Evolutionary conservation across 2,888 invertebrate species (phyloP).

Genomic region (Megalurothrips usitatus): DNA sequence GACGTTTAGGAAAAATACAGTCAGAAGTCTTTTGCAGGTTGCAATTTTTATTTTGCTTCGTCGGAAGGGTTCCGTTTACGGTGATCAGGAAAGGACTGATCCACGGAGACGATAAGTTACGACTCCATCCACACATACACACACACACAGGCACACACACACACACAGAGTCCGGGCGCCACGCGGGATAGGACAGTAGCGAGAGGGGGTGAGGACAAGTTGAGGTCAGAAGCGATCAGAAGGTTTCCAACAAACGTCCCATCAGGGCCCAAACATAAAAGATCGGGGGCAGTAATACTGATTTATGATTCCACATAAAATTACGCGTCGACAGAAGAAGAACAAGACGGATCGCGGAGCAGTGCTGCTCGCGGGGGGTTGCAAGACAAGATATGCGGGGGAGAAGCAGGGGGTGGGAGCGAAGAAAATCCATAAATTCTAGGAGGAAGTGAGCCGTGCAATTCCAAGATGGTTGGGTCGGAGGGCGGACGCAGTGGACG

Average conservation of each 20-base stretch:
- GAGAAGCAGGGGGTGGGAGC: neutral
- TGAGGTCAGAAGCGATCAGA: constrained; percentile 19
- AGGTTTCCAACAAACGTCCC: constrained; percentile 22
- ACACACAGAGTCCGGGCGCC: neutral
- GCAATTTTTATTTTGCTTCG: neutral
- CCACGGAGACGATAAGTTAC: too few species aligned
- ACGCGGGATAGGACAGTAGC: neutral
- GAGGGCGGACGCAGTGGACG: too few species aligned
- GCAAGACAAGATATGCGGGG: neutral
- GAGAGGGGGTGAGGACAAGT: constrained; percentile 8
- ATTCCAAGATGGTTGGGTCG: constrained; percentile 16
- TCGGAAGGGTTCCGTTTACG: neutral
- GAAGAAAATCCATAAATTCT: constrained; percentile 25
- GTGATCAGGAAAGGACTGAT: neutral
- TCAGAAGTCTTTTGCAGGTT: too few species aligned
- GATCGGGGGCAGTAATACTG: constrained; percentile 22
- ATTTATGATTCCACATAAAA: constrained; percentile 19
- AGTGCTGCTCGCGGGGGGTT: too few species aligned
- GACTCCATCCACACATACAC: too few species aligned
- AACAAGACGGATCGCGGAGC: neutral
- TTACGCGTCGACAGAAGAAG: constrained; percentile 17
- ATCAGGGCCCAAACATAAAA: constrained; percentile 21
- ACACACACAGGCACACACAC: neutral
- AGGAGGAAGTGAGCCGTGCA: constrained; percentile 24
- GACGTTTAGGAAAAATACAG: too few species aligned